A percentile compares a stretch with the other conserved stretches of the same genome.
Conservation (phyloP, 2,797 vertebrate genomes). For the Gymnothorax javanicus region DNA sequence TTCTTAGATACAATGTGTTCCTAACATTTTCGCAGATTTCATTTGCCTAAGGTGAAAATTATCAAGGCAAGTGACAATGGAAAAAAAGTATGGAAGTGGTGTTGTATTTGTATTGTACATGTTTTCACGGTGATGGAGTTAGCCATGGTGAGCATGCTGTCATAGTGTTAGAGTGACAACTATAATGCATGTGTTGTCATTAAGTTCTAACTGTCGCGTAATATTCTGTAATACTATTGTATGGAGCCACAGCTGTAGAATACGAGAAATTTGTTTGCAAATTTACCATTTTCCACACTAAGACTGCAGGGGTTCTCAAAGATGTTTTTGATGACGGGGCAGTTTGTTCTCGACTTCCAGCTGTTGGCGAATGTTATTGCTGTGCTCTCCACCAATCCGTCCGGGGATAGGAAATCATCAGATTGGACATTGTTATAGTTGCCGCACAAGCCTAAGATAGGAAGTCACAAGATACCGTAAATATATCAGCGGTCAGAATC, state of each 20-base stretch:
- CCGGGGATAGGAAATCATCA: conserved; percentile 67
- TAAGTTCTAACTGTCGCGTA: too few species aligned
- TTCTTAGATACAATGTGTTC: background rate
- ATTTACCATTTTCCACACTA: conserved; percentile 66
- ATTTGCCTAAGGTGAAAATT: background rate
- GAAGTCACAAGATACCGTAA: background rate
- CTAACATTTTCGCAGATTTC: background rate
- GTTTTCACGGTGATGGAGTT: background rate
- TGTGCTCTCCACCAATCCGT: conserved; percentile 66
- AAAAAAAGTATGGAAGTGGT: background rate
- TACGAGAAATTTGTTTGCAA: background rate
- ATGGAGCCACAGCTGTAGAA: background rate
- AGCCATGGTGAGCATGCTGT: background rate
- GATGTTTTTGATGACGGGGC: conserved; percentile 57
- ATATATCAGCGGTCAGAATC: background rate
- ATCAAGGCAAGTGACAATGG: background rate
- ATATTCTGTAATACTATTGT: too few species aligned
- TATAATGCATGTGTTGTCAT: too few species aligned
- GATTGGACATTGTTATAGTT: conserved; percentile 70
- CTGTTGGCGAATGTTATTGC: conserved; percentile 68
- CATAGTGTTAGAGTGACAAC: too few species aligned
- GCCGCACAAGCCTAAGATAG: conserved; percentile 66
- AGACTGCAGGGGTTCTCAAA: conserved; percentile 69
- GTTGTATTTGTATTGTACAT: background rate
- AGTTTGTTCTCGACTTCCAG: conserved; percentile 64